Conservation (phyloP, 2,113 vertebrate species). For the Macrotus californicus region DNA sequence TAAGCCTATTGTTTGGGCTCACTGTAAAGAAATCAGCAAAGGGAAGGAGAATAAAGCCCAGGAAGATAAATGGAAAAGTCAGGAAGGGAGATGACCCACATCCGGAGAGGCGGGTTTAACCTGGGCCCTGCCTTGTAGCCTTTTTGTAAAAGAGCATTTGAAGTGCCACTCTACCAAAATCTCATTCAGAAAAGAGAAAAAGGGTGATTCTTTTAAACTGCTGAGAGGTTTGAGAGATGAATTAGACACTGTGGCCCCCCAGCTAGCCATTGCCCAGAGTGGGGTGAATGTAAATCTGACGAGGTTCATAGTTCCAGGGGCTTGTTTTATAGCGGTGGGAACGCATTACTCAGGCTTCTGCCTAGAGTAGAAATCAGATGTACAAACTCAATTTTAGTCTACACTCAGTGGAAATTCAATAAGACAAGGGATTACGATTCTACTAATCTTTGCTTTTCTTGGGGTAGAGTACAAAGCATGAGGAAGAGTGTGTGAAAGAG, state of each 20-base stretch:
- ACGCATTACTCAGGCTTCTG: not conserved
- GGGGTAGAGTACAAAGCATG: not conserved
- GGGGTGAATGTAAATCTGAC: not conserved
- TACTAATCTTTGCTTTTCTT: not conserved
- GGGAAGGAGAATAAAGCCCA: slow-evolving; percentile 27
- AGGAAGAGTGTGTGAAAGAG: not conserved
- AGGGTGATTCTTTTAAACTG: not conserved
- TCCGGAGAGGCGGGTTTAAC: not conserved
- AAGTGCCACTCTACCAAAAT: not conserved
- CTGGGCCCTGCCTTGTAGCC: not conserved
- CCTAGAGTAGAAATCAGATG: slow-evolving; percentile 3
- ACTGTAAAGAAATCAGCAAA: slow-evolving; percentile 57
- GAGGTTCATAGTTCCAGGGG: not conserved
- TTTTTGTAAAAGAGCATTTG: not conserved
- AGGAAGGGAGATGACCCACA: slow-evolving; percentile 14
- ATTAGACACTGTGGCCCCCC: not conserved
- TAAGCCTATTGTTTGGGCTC: slow-evolving; percentile 26
- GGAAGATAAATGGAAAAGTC: slow-evolving; percentile 13
- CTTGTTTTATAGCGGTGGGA: not conserved
- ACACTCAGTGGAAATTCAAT: slow-evolving; percentile 18
- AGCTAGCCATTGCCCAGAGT: not conserved
- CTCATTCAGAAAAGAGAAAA: not conserved
- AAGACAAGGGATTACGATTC: not conserved
- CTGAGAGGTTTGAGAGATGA: not conserved
- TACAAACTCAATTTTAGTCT: not conserved